Evolutionary conservation across 2,797 vertebrate species (phyloP), one percentile per base, ranked within the genome.

Genomic region (Brachyrhaphis roseni): DNA sequence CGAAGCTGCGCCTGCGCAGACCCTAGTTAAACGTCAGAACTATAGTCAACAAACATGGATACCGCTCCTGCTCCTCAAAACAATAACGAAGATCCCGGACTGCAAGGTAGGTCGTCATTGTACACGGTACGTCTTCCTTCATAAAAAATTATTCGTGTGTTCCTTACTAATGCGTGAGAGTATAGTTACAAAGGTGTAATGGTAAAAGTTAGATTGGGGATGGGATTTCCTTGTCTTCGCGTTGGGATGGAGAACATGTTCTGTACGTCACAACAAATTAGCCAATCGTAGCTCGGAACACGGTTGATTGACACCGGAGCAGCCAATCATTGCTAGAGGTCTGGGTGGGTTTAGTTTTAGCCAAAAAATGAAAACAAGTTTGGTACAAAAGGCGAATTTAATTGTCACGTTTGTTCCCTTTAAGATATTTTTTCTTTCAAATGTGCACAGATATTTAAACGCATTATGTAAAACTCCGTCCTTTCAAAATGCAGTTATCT

Each of bases 41-140:
- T 87, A 91, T 81, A 82, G 95, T 91, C 92, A 96, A 95, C 94
- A 96, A 96, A 95, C 93, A 96, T 96, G 96, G 96, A 95, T 80
- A 90, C 94, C 90, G 90, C 93, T 84, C 93, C 95, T 91, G 94
- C 95, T 94, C 93, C 87, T 85, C 93, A 91, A 71, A 96, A 96
- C 93, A 96, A 96, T 93, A 96, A 95, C 92, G 95, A 95, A 76
- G 96, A 95, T 78, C 91, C 94, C 26, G 95, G 89, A 31, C 95
- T 97, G 59, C 95, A 96, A 86, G 96, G 96, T 97, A 94, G 79
- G 93, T 88, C 53, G 55, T 15, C 2, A 7, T 79, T 31, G 28
- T 26, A 0, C 0, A 16, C 18, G 15, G 26, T 2, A 26, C 41
- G 12, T 0, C 5, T 75, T 43, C 34, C 26, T 1, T 5, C 0